These are phyloP conservation scores for Agrypnia vestita DNA, from an alignment of 1,140 invertebrate genomes.

Conservation along the genomic window DNA sequence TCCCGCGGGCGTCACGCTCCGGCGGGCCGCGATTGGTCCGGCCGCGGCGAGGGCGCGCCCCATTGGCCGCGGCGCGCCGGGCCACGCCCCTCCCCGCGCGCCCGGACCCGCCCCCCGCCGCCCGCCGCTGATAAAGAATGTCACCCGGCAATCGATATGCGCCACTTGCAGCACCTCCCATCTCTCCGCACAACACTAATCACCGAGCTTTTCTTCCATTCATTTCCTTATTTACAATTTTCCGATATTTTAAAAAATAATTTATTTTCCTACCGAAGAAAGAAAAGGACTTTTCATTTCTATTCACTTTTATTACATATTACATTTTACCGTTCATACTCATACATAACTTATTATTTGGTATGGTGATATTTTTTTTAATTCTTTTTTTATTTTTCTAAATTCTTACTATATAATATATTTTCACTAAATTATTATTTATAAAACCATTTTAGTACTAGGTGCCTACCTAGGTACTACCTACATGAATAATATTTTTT, in stretches of 20 bases:
- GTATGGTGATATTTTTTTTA: not conserved
- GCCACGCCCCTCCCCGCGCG: conserved; percentile 27
- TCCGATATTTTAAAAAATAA: too few relatives aligned
- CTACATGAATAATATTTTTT: too few relatives aligned
- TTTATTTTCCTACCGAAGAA: too few relatives aligned
- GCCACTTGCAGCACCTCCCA: conserved; percentile 46
- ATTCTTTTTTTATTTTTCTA: not conserved
- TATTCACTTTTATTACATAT: too few relatives aligned
- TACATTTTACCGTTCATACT: too few relatives aligned
- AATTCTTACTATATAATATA: too few relatives aligned
- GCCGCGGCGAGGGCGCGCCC: conserved; percentile 7
- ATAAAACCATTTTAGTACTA: too few relatives aligned
- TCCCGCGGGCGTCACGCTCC: conserved; percentile 50
- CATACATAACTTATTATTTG: too few relatives aligned
- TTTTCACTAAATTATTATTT: too few relatives aligned
- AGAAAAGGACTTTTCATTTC: too few relatives aligned
- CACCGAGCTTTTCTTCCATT: conserved; percentile 43
- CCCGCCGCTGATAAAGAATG: conserved; percentile 73
- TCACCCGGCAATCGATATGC: conserved; percentile 75
- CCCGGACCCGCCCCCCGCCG: conserved; percentile 28
- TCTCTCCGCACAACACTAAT: conserved; percentile 36
- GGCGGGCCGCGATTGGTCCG: conserved; percentile 47
- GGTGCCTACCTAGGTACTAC: too few relatives aligned
- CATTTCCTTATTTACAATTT: conserved; percentile 28
- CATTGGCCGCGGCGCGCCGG: conserved; percentile 44